These are phyloP conservation scores for Troides aeacus DNA, from an alignment of 2,888 invertebrate species.

Conservation along the genomic window DNA sequence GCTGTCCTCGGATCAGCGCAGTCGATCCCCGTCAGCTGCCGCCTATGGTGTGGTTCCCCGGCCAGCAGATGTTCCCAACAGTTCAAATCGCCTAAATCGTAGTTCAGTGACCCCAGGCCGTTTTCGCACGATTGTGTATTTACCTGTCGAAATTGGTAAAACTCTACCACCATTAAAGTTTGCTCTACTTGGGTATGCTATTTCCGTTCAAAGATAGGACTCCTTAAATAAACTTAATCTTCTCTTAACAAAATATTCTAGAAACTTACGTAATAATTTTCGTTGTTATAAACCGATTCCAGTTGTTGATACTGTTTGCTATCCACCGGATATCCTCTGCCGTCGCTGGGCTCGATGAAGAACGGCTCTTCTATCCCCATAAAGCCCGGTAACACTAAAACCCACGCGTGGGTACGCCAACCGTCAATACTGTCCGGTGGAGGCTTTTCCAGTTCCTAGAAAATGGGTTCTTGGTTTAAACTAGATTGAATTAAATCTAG, in stretches of 20 bases:
- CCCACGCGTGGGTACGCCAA: slow-evolving; percentile 91
- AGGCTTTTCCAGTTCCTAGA: slow-evolving; percentile 82
- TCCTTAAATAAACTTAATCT: too few relatives aligned
- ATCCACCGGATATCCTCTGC: slow-evolving; percentile 79
- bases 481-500: too few relatives aligned
- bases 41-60: slow-evolving; percentile 82
- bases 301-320: slow-evolving; percentile 85
- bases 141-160: background rate
- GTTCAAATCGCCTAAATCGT: slow-evolving; percentile 79
- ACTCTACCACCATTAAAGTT: too few relatives aligned
- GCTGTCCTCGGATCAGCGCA: slow-evolving; percentile 60
- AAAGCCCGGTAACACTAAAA: slow-evolving; percentile 82
- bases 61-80: slow-evolving; percentile 88
- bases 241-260: background rate
- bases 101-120: slow-evolving; percentile 77
- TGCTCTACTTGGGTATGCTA: too few relatives aligned
- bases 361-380: slow-evolving; percentile 82
- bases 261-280: slow-evolving; percentile 87
- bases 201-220: too few relatives aligned
- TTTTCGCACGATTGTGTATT: slow-evolving; percentile 81
- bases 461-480: background rate
- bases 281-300: slow-evolving; percentile 92
- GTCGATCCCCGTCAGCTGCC: slow-evolving; percentile 77
- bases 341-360: slow-evolving; percentile 93
- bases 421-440: slow-evolving; percentile 84